phyloP scores from a whole-genome alignment of 2,113 vertebrate species.

The Mesitornis unicolor region DNA sequence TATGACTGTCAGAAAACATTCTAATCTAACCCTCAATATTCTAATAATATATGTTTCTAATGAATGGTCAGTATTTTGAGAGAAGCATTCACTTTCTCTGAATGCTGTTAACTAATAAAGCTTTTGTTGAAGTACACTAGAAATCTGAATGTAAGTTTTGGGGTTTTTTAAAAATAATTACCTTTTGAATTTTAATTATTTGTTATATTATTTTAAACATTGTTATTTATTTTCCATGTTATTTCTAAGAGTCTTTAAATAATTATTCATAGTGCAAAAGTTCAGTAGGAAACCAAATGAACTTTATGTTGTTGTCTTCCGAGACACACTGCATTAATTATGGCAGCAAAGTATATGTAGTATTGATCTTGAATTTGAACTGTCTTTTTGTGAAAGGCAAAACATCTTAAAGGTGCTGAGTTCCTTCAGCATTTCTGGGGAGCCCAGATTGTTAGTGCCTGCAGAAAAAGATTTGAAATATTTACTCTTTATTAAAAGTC shows the following conservation, averaged over 20 bases:
- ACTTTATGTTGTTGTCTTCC: neutral
- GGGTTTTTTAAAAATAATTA: rapidly evolving
- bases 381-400: neutral
- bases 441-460: neutral
- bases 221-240: neutral
- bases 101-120: neutral
- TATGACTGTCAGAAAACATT: rapidly evolving
- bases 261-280: neutral
- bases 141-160: neutral
- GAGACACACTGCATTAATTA: neutral
- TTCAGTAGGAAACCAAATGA: neutral
- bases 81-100: neutral
- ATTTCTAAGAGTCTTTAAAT: neutral
- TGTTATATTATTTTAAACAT: neutral
- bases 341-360: neutral
- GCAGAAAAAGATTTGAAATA: neutral
- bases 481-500: neutral
- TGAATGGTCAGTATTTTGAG: neutral
- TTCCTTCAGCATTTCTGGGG: neutral
- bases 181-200: neutral
- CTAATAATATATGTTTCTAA: neutral
- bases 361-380: neutral
- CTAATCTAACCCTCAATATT: neutral
- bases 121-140: neutral
- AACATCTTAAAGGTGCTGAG: neutral